Evolutionary conservation across 1,140 invertebrate genomes (phyloP).

Genomic region (Hyles vespertilio): DNA sequence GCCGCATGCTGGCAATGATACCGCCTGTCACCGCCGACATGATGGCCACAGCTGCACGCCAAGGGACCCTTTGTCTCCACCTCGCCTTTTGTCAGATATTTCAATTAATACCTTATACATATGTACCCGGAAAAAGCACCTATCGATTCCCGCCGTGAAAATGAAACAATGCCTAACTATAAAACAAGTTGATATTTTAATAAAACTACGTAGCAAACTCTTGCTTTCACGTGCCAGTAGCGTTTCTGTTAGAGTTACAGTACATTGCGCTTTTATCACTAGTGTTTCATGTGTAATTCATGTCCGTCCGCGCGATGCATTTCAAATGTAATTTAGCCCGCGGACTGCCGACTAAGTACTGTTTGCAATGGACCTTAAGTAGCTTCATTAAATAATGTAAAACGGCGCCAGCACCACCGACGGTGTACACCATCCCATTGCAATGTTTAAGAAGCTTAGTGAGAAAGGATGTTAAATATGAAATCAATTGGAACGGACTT

Average conservation of each 20-base stretch:
- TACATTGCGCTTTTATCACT: conserved; percentile 53
- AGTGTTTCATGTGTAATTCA: conserved; percentile 59
- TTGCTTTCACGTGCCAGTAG: background rate
- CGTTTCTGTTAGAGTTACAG: conserved; percentile 33
- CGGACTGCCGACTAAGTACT: conserved; percentile 26
- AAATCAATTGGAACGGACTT: conserved; percentile 63
- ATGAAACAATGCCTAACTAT: conserved; percentile 30
- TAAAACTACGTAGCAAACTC: too few relatives aligned
- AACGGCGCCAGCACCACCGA: background rate
- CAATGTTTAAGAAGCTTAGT: conserved; percentile 26
- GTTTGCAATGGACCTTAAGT: conserved; percentile 3
- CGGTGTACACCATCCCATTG: conserved; percentile 7
- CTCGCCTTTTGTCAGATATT: conserved; percentile 43
- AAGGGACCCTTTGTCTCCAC: conserved; percentile 32
- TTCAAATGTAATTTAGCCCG: conserved; percentile 62
- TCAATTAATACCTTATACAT: conserved; percentile 47
- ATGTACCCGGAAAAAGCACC: conserved; percentile 22
- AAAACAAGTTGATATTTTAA: too few relatives aligned
- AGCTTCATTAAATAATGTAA: conserved; percentile 11
- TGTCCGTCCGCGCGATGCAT: conserved; percentile 46
- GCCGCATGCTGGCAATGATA: conserved; percentile 19
- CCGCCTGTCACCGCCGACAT: conserved; percentile 27
- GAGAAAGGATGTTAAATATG: conserved; percentile 53
- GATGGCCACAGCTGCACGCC: conserved; percentile 22
- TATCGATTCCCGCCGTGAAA: conserved; percentile 30